Base-by-base conservation (phyloP, 2,888 invertebrate species). In the Lasioglossum marginatum region DNA sequence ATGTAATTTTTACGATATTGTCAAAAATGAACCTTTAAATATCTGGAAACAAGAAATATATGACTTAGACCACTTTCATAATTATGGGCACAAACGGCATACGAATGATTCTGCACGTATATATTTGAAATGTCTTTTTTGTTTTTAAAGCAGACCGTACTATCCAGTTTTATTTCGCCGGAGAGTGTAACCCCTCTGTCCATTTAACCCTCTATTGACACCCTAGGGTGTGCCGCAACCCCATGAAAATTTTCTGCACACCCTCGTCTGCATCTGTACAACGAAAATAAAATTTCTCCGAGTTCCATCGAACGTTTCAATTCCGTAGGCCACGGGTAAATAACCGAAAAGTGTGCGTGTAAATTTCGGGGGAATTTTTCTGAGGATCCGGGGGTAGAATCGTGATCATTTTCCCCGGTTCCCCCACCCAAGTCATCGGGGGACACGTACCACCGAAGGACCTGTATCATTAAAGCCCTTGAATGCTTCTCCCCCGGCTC, bases 391-490 rank as follows among this genome's bases (percentile, higher is more conserved):
- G 57, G 10, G 23, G 68, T 68, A 4, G 8, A 68, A 37, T 68
- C 19, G 23, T 19, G 31, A 68, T 68, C 4, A 12, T 23, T 68
- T 68, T 4, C 6, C 34, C 68, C 68, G 4, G 4, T 0, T 4
- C 23, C 34, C 16, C 27, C 1, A 12, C 3, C 57, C 0, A 10
- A 16, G 63, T 31, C 8, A 68, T 23, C 34, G 23, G 4, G 23
- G 12, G 10, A 37, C 70, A 40, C 70, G 68, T n/a, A 70, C 14
- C 40, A 70, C 12, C 70, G 40, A 70, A 70, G 70, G 40, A 70
- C 40, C 70, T 43, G 40, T 70, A 70, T 70, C 43, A 66, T 63
- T 66, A 76, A 27, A 76, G 43, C 5, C 31, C 60, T 63, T 27
- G 75, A 43, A 43, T 45, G 43, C 43, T 34, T n/a, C 57, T n/a